Base-by-base conservation (phyloP, 2,888 invertebrate genomes). In the Eupithecia vulgata region DNA sequence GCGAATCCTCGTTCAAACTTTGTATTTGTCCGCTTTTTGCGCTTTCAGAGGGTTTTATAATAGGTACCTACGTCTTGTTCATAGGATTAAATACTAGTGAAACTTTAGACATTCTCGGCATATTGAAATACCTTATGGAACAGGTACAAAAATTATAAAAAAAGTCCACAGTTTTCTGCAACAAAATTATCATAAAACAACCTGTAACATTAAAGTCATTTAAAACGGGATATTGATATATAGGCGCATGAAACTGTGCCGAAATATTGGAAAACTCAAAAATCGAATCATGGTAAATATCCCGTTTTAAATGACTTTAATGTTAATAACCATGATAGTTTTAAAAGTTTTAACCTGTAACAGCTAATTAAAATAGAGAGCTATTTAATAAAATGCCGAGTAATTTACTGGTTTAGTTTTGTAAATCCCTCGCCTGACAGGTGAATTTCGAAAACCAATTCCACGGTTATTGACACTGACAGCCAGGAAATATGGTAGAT, bases 1-100 rank as follows among this genome's bases (percentile, higher is more conserved):
- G 73, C 65, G 76, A 72, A 77, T 76, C 72, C 78, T 73, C 68
- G 72, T 73, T 76, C 70, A 75, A 79, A 79, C 75, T 78, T 77
- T 72, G 68, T 61, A 76, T 72, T n/a, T 59, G 72, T 70, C 69
- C 64, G 76, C 69, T 77, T 77, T 78, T 72, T 76, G 76, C 69
- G 74, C 74, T 78, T 72, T 75, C 61, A 73, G 35, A 72, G 40
- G 68, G 75, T 78, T 68, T 68, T 67, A 66, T 40, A 65, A 67
- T 45, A 59, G 62, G n/a, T n/a, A n/a, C n/a, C n/a, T n/a, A n/a
- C n/a, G 34, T 40, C 37, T 64, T 64, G 64, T 40, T 70, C 10
- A 59, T 61, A 61, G 61, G 67, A 48, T 52, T 25, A 66, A 65
- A 35, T 64, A 17, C 12, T 35, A 13, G 34, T 57, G 8, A 64